Evolutionary conservation across 2,888 invertebrate species (phyloP), one percentile per base, ranked within the genome.

Genomic region (Idaea aversata): DNA sequence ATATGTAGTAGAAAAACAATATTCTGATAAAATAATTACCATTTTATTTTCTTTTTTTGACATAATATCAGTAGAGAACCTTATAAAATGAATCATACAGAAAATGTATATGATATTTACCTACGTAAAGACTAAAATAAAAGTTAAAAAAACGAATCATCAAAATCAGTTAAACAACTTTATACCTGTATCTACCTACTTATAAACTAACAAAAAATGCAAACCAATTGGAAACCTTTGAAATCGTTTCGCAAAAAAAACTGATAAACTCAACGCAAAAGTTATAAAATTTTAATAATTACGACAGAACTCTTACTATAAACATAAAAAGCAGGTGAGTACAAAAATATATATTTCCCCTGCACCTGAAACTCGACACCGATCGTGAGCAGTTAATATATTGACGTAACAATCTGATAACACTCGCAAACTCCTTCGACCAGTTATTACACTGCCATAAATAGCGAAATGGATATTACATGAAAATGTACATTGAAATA

Each of bases 361-460:
- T 47, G 47, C 47, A 61, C 67, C 63, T 67, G 71, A 64, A 72
- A 66, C 64, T 72, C 71, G 72, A 77, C 69, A 69, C 73, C 47
- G 63, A 67, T 66, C 67, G 62, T 75, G 69, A 70, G 72, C 74
- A 74, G 76, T 70, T 25, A 74, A 77, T 79, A 80, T 80, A 80
- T 74, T 77, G 67, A 70, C 76, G 72, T 71, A 74, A 75, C 71
- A 72, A 79, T 81, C 78, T 76, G 79, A 81, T 81, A 80, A 73
- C 68, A 67, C 69, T 72, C 73, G 70, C 69, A 75, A 71, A 70
- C 70, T 71, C 72, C 72, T 72, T 70, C 72, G 71, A 73, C 76
- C 77, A 67, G 76, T 81, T 79, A 81, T 82, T 81, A 80, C 64
- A 65, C 66, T 65, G 70, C 72, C 76, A 73, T 80, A 79, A 82